Percentiles rank a stretch among this genome's conserved stretches.
phyloP scores from a whole-genome alignment of 2,113 vertebrate species.

The Sprattus sprattus region DNA sequence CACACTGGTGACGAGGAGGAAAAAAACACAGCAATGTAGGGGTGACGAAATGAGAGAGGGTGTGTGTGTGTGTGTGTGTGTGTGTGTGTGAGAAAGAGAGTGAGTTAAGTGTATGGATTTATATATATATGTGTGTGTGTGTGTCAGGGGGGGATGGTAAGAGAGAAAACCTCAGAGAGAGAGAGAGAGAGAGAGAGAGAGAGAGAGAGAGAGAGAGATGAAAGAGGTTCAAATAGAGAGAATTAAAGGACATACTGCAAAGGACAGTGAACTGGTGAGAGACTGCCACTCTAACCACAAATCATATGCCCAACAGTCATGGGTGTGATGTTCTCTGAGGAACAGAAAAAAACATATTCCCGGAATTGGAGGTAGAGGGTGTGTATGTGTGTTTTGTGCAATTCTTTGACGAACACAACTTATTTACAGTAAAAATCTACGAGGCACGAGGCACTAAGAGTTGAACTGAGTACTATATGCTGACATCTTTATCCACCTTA shows the following conservation, averaged over 20 bases:
- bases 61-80: neutral
- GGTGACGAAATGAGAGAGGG: neutral
- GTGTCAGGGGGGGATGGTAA: neutral
- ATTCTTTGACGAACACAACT: too few species aligned
- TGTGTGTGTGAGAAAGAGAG: neutral
- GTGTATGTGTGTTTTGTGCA: neutral
- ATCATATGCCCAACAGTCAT: neutral
- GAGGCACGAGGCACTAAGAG: too few species aligned
- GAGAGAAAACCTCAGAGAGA: neutral
- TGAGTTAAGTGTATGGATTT: neutral
- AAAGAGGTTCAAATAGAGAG: neutral
- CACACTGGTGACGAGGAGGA: neutral
- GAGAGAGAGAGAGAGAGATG: constrained; percentile 7
- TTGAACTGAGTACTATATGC: too few species aligned
- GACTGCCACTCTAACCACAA: neutral
- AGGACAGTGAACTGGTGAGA: neutral
- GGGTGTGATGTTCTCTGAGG: neutral
- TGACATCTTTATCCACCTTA: too few species aligned
- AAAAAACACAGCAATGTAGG: neutral
- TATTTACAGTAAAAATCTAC: too few species aligned
- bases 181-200: constrained; percentile 3
- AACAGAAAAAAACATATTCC: neutral
- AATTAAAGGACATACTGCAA: neutral
- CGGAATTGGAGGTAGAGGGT: too few species aligned
- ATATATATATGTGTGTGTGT: neutral